Base-by-base conservation (phyloP, 2,113 vertebrate species). In the Sigmodon hispidus region DNA sequence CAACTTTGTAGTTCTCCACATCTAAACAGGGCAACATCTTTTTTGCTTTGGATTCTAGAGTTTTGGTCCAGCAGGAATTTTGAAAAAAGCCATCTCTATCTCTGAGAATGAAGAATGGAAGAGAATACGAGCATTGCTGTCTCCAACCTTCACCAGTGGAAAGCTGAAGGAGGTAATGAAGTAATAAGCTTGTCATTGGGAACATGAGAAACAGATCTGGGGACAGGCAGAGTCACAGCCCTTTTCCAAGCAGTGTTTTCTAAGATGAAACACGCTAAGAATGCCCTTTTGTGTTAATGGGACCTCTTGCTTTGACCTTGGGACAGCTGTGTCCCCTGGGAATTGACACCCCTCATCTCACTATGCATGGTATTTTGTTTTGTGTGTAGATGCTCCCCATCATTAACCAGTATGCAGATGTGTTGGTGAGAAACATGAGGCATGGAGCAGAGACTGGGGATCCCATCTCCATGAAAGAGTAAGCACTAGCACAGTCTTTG, bases 81-180 rank as follows among this genome's bases (percentile, higher is more conserved):
- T 99, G 87, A 79, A 0, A 0, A 50, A 96, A 0, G 98, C 99
- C 0, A 0, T 99, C 36, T 96, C 98, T 0, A 0, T 98, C 1
- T 95, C 98, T 16, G 91, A 99, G 26, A 98, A 99, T 12, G 99
- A 99, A 0, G 69, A 99, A 0, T 99, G 99, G 99, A 99, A 98
- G 95, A 98, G 98, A 97, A 96, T 99, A 99, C 99, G 59, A 98
- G 98, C 80, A 26, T 17, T 83, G n/a, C 80, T 83, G n/a, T 83
- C 80, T 61, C 80, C 80, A 61, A 83, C 80, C 6, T 99, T 99
- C 98, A 99, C 99, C 94, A 99, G 98, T 1, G 99, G 99, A 59
- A 98, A 99, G 75, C 98, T 99, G 11, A 99, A 99, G 97, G 99
- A 99, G 98, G 99, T 99, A 95, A 98, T 75, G 7, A 79, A 75